These are phyloP conservation scores for Drosophila micromelanica DNA, from an alignment of 1,140 invertebrate species.

Conservation along the genomic window DNA sequence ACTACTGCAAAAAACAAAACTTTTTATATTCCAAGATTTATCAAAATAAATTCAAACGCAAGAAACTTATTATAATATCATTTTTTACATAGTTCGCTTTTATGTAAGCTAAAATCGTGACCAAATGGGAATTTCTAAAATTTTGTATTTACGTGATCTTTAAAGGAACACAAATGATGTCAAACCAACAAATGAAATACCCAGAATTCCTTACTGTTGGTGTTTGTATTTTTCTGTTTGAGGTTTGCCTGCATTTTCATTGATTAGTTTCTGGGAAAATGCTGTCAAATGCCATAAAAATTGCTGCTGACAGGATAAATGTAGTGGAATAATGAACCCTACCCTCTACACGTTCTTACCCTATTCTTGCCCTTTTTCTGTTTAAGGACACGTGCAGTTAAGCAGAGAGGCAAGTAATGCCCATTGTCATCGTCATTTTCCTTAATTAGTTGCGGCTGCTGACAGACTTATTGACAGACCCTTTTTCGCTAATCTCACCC, in stretches of 20 bases:
- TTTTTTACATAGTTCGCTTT: not conserved
- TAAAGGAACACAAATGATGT: slow-evolving; percentile 1
- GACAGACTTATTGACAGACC: slow-evolving; percentile 36
- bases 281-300: slow-evolving; percentile 48
- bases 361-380: slow-evolving; percentile 3
- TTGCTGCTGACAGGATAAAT: slow-evolving; percentile 38
- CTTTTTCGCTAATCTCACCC: not conserved
- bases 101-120: not conserved
- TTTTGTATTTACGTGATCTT: slow-evolving; percentile 18
- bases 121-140: not conserved
- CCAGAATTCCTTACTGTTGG: not conserved
- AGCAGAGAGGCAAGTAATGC: slow-evolving; percentile 22
- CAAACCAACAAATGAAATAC: slow-evolving; percentile 4
- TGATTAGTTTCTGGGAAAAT: slow-evolving; percentile 39
- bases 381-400: slow-evolving; percentile 28
- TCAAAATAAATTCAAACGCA: no score
- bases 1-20: no score
- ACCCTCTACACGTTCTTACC: not conserved
- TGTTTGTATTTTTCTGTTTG: slow-evolving; percentile 1
- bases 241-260: slow-evolving; percentile 13
- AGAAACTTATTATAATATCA: not conserved
- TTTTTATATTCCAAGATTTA: no score
- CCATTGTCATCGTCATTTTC: slow-evolving; percentile 42
- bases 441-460: slow-evolving; percentile 52
- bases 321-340: slow-evolving; percentile 8